Evolutionary conservation across 2,797 vertebrate species (phyloP), one percentile per base, ranked within the genome.

Genomic region (Enteromius trimaculatus): DNA sequence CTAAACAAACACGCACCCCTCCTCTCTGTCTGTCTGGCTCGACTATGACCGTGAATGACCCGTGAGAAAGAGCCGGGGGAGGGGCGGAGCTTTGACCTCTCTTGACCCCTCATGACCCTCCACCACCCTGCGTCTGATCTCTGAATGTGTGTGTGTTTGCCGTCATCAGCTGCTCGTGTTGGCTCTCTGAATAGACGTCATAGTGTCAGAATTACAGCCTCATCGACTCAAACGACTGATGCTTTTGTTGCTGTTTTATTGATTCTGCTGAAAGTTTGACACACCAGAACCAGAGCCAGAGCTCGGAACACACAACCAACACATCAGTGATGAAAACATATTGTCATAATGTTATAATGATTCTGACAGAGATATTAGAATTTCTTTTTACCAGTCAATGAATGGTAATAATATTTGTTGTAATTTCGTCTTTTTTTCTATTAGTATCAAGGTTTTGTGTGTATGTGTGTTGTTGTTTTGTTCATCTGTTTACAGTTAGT

Each of bases 11-110:
- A 76, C 34, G 60, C 34, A 66, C 76, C 5, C 26, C 65, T 42
- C 21, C 39, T 87, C 85, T 81, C 88, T 77, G 81, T 71, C 44
- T 72, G 86, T 89, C 89, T 89, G 85, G 84, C 74, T 85, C 44
- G 58, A 79, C 53, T 64, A 26, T 89, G 84, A 86, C 88, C 72
- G 70, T 4, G 14, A 77, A 49, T 86, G 83, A 79, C 83, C 83
- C 29, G 80, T 39, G 11, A 77, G 82, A 72, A 71, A 49, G 70
- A 81, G 80, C 72, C 60, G 42, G 82, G 26, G 81, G 84, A 76
- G 62, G 55, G 60, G 55, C 29, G 31, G 77, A 66, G 34, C 42
- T 69, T 39, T 81, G n/a, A 75, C 62, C 51, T 76, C 44, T 60
- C 58, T 21, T 58, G 71, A 42, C 53, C 6, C 3, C 23, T 62